A percentile compares a stretch with the other conserved stretches of the same genome.
phyloP scores from a whole-genome alignment of 2,888 invertebrate species.

The Spodoptera picta region DNA sequence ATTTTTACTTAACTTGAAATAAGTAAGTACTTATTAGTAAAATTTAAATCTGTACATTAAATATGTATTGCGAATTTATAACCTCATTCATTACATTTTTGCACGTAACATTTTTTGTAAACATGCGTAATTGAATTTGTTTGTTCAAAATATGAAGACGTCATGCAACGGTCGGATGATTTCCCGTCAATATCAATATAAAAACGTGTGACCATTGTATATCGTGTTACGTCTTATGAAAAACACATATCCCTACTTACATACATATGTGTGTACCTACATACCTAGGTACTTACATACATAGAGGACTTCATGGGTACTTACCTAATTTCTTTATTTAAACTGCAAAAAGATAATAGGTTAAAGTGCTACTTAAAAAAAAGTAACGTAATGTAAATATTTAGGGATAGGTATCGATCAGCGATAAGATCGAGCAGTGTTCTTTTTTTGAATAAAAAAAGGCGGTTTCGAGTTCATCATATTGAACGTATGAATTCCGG shows the following conservation, averaged over 20 bases:
- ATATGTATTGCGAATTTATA: no score
- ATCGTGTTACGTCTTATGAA: background rate
- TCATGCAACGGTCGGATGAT: constrained; percentile 52
- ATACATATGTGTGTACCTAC: no score
- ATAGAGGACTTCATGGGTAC: no score
- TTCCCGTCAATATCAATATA: constrained; percentile 21
- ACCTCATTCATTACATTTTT: no score
- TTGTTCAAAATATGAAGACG: constrained; percentile 65
- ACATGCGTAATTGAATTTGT: constrained; percentile 57
- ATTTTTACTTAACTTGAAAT: no score
- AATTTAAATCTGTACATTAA: no score
- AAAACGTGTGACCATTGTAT: background rate
- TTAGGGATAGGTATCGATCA: background rate
- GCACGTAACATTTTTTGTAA: constrained; percentile 25
- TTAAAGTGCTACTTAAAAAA: no score
- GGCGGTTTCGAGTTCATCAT: constrained; percentile 62
- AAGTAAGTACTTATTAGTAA: no score
- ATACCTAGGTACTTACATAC: no score
- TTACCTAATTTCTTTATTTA: no score
- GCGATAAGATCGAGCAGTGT: background rate
- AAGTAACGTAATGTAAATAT: background rate
- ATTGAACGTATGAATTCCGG: constrained; percentile 61
- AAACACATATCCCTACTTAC: no score
- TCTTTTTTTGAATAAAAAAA: constrained; percentile 42
- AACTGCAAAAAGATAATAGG: no score